phyloP scores from a whole-genome alignment of 2,113 vertebrate genomes.

The Xenotilapia flavipinnis region DNA sequence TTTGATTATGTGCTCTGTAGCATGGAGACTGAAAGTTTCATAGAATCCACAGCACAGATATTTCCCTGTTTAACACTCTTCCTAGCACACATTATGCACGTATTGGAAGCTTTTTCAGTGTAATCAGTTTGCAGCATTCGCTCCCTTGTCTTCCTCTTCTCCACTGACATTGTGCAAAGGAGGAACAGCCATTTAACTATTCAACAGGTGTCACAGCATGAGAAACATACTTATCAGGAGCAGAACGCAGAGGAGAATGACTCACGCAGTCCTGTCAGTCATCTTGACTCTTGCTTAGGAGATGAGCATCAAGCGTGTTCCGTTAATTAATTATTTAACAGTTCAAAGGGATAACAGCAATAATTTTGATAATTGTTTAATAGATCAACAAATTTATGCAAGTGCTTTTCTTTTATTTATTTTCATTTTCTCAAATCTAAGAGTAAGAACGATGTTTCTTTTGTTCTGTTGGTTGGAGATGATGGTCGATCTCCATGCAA shows the following conservation, averaged over 20 bases:
- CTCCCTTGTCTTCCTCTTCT: background rate
- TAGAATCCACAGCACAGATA: slow-evolving; percentile 17
- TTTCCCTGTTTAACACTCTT: slow-evolving; percentile 6
- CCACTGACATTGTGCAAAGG: slow-evolving; percentile 2
- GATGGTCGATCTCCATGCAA: background rate
- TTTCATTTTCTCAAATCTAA: background rate
- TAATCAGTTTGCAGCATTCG: background rate
- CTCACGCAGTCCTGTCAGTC: background rate
- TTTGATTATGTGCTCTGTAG: background rate
- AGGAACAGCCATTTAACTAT: background rate
- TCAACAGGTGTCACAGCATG: slow-evolving; percentile 27
- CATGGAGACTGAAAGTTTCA: background rate
- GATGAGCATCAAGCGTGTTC: background rate
- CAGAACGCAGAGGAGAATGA: background rate
- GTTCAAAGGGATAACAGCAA: background rate
- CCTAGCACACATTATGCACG: slow-evolving; percentile 21
- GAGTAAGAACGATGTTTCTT: background rate
- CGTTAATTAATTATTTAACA: slow-evolving; percentile 22
- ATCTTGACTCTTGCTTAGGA: background rate
- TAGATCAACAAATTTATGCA: background rate
- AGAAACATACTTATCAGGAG: background rate
- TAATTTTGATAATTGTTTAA: background rate
- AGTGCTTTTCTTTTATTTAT: background rate
- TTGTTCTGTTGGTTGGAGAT: background rate
- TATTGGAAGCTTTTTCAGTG: background rate